Evolutionary conservation across 2,113 vertebrate species (phyloP).

Genomic region (Athene cunicularia): DNA sequence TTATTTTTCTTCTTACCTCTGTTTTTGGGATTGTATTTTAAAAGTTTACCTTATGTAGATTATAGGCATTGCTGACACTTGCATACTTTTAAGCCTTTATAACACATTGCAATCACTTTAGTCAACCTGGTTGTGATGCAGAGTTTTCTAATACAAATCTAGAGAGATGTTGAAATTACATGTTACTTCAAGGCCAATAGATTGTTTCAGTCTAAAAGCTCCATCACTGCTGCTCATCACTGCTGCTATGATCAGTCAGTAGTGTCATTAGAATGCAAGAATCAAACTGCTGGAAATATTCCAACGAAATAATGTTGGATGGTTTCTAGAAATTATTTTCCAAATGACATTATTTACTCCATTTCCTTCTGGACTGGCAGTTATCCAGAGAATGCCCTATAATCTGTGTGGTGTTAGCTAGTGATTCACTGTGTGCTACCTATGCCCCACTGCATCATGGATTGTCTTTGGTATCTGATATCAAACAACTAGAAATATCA

Average conservation of each 20-base stretch:
- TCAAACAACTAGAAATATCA: not conserved
- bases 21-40: not conserved
- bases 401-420: not conserved
- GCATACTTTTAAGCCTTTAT: not conserved
- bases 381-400: not conserved
- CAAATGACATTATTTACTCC: not conserved
- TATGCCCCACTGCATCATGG: not conserved
- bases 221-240: rapidly evolving
- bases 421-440: not conserved
- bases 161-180: not conserved
- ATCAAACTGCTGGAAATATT: not conserved
- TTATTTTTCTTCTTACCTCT: not conserved
- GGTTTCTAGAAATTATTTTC: not conserved
- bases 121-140: not conserved
- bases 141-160: not conserved
- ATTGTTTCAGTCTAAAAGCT: not conserved
- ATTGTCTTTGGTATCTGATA: not conserved
- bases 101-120: not conserved
- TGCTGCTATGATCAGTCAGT: not conserved
- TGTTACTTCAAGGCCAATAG: not conserved
- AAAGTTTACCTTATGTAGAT: not conserved
- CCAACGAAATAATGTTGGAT: not conserved
- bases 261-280: not conserved
- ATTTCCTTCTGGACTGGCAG: not conserved
- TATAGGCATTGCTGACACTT: not conserved